Base-by-base conservation (phyloP, 1,140 invertebrate species). In the Paramacrobiotus metropolitanus region DNA sequence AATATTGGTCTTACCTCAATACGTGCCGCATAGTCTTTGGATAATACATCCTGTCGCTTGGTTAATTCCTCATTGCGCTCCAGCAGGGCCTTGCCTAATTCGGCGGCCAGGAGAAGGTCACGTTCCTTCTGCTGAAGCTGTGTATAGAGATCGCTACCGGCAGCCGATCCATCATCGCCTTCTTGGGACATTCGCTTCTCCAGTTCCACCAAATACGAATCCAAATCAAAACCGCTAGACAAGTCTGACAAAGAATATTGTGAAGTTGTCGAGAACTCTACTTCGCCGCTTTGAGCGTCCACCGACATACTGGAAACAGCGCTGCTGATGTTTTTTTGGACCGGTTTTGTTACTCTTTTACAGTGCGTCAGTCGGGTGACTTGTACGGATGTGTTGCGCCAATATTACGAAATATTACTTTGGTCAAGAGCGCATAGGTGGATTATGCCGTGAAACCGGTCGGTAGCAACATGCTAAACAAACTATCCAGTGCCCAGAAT, bases 21-120 rank as follows among this genome's bases (percentile, higher is more conserved):
- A 79, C 90, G 89, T 62, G 80, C 80, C n/a, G 83, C 83, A 74
- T 85, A 93, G 66, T 94, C 87, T 67, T 93, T 89, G 1, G 82
- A 77, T 15, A 87, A 74, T 59, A 80, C 78, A 65, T 94, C 89
- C 71, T 88, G 83, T 68, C 88, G 84, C 64, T 82, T 80, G 64
- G 82, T 85, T 60, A 95, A 75, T 68, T 94, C 86, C 69, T 92
- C 85, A 71, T 94, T 96, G 69, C 87, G 87, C 67, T 94, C 89
- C 60, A 96, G 75, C 55, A 96, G 74, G 0, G 89, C 90, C 72
- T 94, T 94, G 24, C 91, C 91, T 31, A 96, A 75, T 72, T 95
- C 89, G 1, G 91, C 91, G 0, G 91, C 90, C 59, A 95, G 75
- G 28, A 90, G 80, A 15, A 95, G 78, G 70, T 95, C 90, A 64